These are phyloP conservation scores for Thymallus thymallus DNA, from an alignment of 2,113 vertebrate species.

Conservation along the genomic window DNA sequence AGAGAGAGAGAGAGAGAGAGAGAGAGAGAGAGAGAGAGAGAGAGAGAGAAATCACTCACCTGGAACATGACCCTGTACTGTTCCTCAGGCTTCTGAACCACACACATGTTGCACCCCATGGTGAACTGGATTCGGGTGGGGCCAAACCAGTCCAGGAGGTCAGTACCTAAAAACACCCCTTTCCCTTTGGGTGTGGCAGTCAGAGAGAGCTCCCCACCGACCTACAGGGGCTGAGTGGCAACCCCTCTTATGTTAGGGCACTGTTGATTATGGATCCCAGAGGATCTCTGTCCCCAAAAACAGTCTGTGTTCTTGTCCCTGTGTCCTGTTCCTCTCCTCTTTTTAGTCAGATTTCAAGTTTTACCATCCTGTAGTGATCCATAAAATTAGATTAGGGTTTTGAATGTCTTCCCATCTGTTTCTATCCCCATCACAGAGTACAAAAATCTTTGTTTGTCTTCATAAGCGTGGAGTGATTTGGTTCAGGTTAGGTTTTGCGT, in stretches of 20 bases:
- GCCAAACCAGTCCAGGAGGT: slow-evolving; percentile 27
- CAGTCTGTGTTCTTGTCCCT: slow-evolving; percentile 3
- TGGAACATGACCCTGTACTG: slow-evolving; percentile 92
- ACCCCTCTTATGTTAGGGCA: neutral
- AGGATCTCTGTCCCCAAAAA: neutral
- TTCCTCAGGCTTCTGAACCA: slow-evolving; percentile 88
- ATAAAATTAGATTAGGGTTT: neutral
- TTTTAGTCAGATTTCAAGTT: slow-evolving; percentile 18
- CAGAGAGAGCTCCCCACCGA: slow-evolving; percentile 61
- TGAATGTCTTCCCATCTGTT: neutral
- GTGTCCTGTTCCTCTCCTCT: neutral
- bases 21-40: slow-evolving; percentile 4
- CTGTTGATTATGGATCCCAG: neutral
- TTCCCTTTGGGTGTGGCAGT: slow-evolving; percentile 61
- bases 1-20: neutral
- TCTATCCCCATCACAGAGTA: slow-evolving; percentile 35
- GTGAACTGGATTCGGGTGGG: slow-evolving; percentile 32
- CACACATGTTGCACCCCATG: slow-evolving; percentile 95
- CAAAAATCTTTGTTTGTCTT: neutral
- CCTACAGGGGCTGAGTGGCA: slow-evolving; percentile 21
- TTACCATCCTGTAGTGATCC: slow-evolving; percentile 38
- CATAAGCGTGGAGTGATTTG: slow-evolving; percentile 20
- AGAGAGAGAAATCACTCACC: slow-evolving; percentile 70
- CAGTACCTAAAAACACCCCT: slow-evolving; percentile 41
- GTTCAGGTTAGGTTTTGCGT: neutral